phyloP scores from a whole-genome alignment of 2,113 vertebrate species.

The Pogonocichla stellata region DNA sequence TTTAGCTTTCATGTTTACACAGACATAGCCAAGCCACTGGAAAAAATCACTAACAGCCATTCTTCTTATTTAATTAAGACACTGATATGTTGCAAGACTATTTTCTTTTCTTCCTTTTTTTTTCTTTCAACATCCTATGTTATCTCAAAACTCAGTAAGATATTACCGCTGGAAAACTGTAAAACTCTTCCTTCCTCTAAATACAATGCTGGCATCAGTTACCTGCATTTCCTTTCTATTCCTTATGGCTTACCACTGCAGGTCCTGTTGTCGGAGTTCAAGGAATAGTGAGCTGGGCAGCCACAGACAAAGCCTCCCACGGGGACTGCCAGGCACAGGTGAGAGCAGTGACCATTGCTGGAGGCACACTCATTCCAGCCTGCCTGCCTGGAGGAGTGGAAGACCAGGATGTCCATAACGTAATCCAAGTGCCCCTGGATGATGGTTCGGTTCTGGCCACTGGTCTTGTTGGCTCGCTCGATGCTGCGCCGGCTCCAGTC shows the following conservation, averaged over 20 bases:
- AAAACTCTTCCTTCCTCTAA: background rate
- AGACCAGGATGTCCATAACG: conserved; percentile 98
- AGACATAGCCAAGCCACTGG: background rate
- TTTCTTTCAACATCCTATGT: background rate
- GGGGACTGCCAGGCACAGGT: conserved; percentile 92
- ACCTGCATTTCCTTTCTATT: background rate
- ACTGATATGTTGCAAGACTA: background rate
- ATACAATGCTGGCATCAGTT: background rate
- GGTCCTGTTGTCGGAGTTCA: conserved; percentile 95
- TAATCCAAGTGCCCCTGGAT: conserved; percentile 97
- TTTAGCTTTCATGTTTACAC: background rate
- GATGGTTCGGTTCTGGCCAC: conserved; percentile 93
- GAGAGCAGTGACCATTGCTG: conserved; percentile 94
- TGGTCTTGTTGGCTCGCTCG: conserved; percentile 95
- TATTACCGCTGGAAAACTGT: background rate
- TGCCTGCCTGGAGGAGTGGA: conserved; percentile 92
- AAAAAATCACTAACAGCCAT: background rate
- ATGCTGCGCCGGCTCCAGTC: conserved; percentile 99
- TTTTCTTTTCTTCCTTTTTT: no score
- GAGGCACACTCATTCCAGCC: conserved; percentile 96
- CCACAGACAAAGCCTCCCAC: conserved; percentile 89
- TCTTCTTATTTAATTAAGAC: background rate
- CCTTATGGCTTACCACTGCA: conserved; percentile 86
- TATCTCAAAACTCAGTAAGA: background rate
- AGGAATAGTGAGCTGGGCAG: conserved; percentile 94